A percentile compares a stretch with the other conserved stretches of the same genome.
Conservation (phyloP, 2,888 invertebrate species). For the Silvanus unidentatus region DNA sequence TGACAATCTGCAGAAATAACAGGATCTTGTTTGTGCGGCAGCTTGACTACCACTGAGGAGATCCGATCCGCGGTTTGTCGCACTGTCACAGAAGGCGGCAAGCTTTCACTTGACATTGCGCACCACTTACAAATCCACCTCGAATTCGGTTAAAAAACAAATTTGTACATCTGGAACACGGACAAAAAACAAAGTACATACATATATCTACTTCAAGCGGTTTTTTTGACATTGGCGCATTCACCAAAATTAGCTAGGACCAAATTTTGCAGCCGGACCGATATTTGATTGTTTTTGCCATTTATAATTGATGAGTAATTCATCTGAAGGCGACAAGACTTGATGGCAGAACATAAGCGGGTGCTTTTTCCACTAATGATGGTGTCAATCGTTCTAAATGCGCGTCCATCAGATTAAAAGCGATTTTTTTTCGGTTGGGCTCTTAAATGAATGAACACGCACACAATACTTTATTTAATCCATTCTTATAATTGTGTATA, state of each 20-base stretch:
- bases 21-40: conserved; percentile 35
- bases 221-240: too few relatives aligned
- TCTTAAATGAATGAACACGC: too few relatives aligned
- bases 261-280: too few relatives aligned
- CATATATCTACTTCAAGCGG: too few relatives aligned
- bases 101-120: conserved; percentile 40
- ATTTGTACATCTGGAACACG: not conserved
- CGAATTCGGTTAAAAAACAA: not conserved
- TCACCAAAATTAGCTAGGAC: too few relatives aligned
- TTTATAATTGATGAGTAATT: conserved; percentile 12
- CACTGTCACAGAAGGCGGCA: conserved; percentile 38
- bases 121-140: conserved; percentile 21
- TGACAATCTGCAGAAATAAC: conserved; percentile 24
- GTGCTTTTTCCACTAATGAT: conserved; percentile 37
- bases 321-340: conserved; percentile 27
- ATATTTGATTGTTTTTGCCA: too few relatives aligned
- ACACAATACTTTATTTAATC: not conserved
- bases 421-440: not conserved
- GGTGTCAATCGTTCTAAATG: conserved; percentile 32
- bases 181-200: not conserved
- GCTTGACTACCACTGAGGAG: conserved; percentile 38
- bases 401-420: conserved; percentile 26
- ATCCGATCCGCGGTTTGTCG: conserved; percentile 34
- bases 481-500: not conserved
- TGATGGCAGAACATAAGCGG: conserved; percentile 31